Conservation (phyloP, 2,113 vertebrate genomes). For the Ptilorrhoa leucosticta region DNA sequence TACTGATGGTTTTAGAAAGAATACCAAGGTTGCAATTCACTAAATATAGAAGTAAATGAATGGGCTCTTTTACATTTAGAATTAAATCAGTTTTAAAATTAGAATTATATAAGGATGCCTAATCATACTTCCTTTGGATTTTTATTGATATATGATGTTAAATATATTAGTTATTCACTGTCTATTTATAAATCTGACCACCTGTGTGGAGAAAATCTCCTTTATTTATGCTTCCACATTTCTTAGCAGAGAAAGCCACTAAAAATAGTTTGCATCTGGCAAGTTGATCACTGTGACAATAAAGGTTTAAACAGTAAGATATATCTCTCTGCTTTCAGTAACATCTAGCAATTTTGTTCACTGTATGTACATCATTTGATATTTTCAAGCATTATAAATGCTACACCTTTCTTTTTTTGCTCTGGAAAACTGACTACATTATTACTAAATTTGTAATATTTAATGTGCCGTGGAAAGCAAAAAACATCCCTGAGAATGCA, state of each 20-base stretch:
- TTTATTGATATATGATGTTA: neutral
- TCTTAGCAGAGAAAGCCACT: neutral
- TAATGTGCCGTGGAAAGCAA: slow-evolving; percentile 14
- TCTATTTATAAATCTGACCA: neutral
- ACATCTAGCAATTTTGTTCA: slow-evolving; percentile 7
- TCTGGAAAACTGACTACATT: slow-evolving; percentile 14
- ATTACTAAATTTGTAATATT: slow-evolving; percentile 2
- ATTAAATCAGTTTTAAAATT: neutral
- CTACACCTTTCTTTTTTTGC: neutral
- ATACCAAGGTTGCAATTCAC: neutral
- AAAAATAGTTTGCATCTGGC: slow-evolving; percentile 52
- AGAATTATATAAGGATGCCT: neutral
- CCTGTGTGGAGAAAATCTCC: neutral
- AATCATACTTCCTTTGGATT: neutral
- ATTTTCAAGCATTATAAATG: slow-evolving; percentile 22
- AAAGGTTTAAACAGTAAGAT: slow-evolving; percentile 44
- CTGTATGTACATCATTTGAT: slow-evolving; percentile 12
- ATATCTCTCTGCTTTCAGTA: slow-evolving; percentile 4
- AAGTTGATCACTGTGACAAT: slow-evolving; percentile 37
- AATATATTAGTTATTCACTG: neutral
- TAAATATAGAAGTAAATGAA: neutral
- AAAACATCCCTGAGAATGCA: neutral
- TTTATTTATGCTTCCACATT: slow-evolving; percentile 10
- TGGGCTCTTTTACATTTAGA: neutral
- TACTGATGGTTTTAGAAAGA: neutral